phyloP scores from a whole-genome alignment of 2,113 vertebrate species.

The Onychostruthus taczanowskii region DNA sequence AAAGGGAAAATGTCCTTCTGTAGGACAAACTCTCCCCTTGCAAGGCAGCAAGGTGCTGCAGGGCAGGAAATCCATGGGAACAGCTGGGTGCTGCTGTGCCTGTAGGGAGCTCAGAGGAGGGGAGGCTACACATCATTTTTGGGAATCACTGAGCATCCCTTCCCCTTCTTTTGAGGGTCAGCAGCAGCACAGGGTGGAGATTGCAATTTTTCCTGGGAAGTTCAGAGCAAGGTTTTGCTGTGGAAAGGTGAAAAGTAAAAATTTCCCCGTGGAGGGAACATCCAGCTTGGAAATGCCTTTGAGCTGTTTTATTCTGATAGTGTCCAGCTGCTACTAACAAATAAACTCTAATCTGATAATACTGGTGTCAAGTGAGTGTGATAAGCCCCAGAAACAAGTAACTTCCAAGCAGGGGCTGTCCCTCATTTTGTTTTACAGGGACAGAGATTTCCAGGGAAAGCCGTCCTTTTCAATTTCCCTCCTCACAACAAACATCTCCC shows the following conservation, averaged over 20 bases:
- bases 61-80: not conserved
- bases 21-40: not conserved
- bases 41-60: not conserved
- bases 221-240: not conserved
- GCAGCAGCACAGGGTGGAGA: not conserved
- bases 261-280: rapidly evolving
- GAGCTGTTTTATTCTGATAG: not conserved
- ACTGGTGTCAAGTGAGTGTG: not conserved
- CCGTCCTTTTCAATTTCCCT: not conserved
- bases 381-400: not conserved
- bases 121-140: not conserved
- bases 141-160: not conserved
- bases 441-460: not conserved
- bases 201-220: not conserved
- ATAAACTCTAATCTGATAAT: not conserved
- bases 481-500: not conserved
- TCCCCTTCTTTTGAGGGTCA: not conserved
- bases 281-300: slow-evolving; percentile 10
- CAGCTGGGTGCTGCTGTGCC: not conserved
- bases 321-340: not conserved
- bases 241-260: not conserved
- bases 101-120: not conserved
- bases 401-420: not conserved
- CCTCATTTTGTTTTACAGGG: not conserved
- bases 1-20: not conserved